Evolutionary conservation across 53 echinoderm and acorn worm genomes (phyloP).

Genomic region (Henricia sp.): DNA sequence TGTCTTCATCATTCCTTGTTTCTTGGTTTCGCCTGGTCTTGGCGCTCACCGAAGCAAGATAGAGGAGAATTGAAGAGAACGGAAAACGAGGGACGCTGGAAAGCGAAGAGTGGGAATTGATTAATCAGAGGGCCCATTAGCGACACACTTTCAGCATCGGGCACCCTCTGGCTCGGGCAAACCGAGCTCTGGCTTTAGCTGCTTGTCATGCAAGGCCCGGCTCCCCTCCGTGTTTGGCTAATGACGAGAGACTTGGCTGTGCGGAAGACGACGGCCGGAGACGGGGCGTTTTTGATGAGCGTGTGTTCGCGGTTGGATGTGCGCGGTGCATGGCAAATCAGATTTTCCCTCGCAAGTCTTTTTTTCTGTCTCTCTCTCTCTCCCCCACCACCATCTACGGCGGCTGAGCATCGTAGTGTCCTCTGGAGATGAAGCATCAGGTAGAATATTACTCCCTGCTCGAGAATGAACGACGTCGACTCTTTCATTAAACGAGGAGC

Average conservation of each 20-base stretch:
- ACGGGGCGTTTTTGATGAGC: background rate
- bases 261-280: background rate
- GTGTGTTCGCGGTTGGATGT: constrained; percentile 5
- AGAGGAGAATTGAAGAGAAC: background rate
- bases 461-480: constrained; percentile 1
- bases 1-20: background rate
- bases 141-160: constrained; percentile 51
- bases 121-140: constrained; percentile 54
- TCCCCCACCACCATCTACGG: background rate
- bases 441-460: constrained; percentile 34
- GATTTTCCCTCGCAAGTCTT: constrained; percentile 1
- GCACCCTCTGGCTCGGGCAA: constrained; percentile 19
- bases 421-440: constrained; percentile 49
- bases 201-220: background rate
- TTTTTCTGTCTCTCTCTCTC: background rate
- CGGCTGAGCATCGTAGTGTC: background rate
- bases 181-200: background rate
- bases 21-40: background rate
- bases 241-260: constrained; percentile 13
- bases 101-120: constrained; percentile 44
- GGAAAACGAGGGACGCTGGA: background rate
- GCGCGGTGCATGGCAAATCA: constrained; percentile 28
- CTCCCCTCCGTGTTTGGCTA: constrained; percentile 23
- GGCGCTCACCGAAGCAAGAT: constrained; percentile 19
- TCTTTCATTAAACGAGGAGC: background rate